Evolutionary conservation across 2,888 invertebrate species (phyloP), one percentile per base, ranked within the genome.

Genomic region (Pyralis farinalis): DNA sequence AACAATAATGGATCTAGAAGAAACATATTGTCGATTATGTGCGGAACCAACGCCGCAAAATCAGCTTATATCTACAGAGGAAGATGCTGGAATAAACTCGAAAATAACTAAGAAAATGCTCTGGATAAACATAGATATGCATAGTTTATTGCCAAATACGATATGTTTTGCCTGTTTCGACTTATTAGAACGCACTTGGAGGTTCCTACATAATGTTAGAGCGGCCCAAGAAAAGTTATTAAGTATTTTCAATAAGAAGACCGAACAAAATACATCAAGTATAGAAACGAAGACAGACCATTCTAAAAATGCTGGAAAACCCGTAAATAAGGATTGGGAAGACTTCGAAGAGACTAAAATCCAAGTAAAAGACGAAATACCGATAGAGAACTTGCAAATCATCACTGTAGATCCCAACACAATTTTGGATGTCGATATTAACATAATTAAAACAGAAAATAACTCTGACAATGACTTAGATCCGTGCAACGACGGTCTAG

Each of bases 101-200:
- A 84, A 83, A 53, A 68, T 87, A 10, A 51, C 65, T 1, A 68
- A 64, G 1, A 88, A 88, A 67, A 72, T 87, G 71, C 60, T 62
- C 1, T 87, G 85, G 85, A 84, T 88, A 51, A 88, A 87, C 51
- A 66, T 88, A 29, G 78, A 86, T 54, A 55, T 83, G 52, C 61
- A 72, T 5, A 65, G 63, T 49, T 42, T 43, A 4, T 68, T 87
- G 12, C 88, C 88, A 2, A 79, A 67, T 10, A 71, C 78, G 1
- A 85, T 87, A 45, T 88, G 88, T 49, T 88, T 76, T 49, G 71
- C 85, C 1, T 88, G 88, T 51, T 87, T 84, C 55, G 87, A 86
- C 47, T 57, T 71, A 34, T 51, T 88, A 40, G 86, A 87, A 55
- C 76, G 81, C 46, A 85, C 87, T 1, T 88, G 83, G 79, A 49